A percentile compares a stretch with the other conserved stretches of the same genome.
Evolutionary conservation across 2,888 invertebrate species (phyloP).

Genomic region (Drosophila percnosoma): DNA sequence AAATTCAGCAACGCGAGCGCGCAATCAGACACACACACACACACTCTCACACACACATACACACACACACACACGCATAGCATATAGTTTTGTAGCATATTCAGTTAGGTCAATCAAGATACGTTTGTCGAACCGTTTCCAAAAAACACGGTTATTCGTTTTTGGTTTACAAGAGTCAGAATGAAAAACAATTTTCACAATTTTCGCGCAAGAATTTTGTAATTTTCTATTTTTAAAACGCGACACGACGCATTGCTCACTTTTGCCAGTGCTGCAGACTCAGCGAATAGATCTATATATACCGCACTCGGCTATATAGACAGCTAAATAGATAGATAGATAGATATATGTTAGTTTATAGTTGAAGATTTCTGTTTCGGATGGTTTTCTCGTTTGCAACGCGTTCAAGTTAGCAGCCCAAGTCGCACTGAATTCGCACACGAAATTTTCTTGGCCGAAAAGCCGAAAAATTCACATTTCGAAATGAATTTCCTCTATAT

Average conservation of each 20-base stretch:
- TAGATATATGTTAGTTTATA: constrained; percentile 69
- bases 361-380: constrained; percentile 74
- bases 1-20: constrained; percentile 25
- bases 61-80: constrained; percentile 4
- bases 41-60: neutral
- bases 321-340: constrained; percentile 50
- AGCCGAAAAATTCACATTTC: constrained; percentile 76
- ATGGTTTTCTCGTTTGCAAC: constrained; percentile 83
- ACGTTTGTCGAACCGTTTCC: neutral
- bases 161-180: constrained; percentile 19
- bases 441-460: constrained; percentile 72
- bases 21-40: constrained; percentile 9
- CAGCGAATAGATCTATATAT: constrained; percentile 69
- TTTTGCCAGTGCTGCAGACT: constrained; percentile 77
- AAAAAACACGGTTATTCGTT: constrained; percentile 7
- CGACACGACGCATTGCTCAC: constrained; percentile 79
- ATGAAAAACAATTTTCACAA: constrained; percentile 62
- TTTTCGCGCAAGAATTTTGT: constrained; percentile 74
- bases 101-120: constrained; percentile 5
- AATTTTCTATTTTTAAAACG: constrained; percentile 76
- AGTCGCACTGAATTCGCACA: constrained; percentile 85
- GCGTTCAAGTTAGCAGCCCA: constrained; percentile 85
- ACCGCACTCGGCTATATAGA: constrained; percentile 67
- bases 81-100: constrained; percentile 26
- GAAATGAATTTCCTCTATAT: constrained; percentile 61